These are phyloP conservation scores for Threskiornis aethiopicus DNA, from an alignment of 2,797 vertebrate genomes.

Conservation along the genomic window DNA sequence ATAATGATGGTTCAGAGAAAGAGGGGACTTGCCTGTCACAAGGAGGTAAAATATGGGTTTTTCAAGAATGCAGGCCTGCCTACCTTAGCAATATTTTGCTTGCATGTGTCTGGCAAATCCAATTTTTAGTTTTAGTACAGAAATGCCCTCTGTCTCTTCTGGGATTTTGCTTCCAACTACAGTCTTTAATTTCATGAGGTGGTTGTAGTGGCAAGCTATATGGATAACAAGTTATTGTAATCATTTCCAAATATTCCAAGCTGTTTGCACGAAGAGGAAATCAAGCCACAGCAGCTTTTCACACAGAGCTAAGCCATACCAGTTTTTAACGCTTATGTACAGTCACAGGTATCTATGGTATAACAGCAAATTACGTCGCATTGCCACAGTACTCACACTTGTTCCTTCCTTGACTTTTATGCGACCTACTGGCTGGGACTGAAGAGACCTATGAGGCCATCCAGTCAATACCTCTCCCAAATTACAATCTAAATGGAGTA, in stretches of 20 bases:
- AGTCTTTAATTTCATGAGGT: background rate
- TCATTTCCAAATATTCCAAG: background rate
- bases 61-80: background rate
- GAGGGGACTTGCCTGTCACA: background rate
- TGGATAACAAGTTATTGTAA: background rate
- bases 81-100: background rate
- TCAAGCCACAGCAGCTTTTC: background rate
- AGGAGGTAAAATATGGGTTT: background rate
- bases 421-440: background rate
- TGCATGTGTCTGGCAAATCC: background rate
- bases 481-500: background rate
- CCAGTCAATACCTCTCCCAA: background rate
- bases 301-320: background rate
- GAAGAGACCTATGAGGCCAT: background rate
- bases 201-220: background rate
- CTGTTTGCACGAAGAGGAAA: background rate
- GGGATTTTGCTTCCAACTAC: background rate
- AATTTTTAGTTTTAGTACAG: background rate
- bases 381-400: background rate
- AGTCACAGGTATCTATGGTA: conserved; percentile 19
- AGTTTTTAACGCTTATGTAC: background rate
- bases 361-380: background rate
- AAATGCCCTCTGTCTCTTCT: background rate
- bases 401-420: background rate
- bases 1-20: background rate